phyloP scores from a whole-genome alignment of 2,888 invertebrate genomes.

The Pyrocoelia pectoralis region DNA sequence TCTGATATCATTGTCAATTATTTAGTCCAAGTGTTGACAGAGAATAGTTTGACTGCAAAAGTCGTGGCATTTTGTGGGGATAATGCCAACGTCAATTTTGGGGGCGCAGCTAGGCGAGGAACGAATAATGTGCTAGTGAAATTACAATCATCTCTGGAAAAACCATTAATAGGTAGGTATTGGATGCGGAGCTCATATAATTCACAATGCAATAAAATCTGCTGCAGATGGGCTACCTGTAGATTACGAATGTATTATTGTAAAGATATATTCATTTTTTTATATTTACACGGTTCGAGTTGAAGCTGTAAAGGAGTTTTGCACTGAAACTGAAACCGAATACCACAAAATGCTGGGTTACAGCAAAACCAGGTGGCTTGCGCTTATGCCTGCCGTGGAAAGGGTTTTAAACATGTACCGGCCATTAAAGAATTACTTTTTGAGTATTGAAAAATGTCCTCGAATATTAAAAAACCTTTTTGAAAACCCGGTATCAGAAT shows the following conservation, averaged over 20 bases:
- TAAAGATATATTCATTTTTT: constrained; percentile 45
- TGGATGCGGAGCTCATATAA: constrained; percentile 38
- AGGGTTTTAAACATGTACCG: constrained; percentile 49
- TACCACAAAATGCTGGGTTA: constrained; percentile 38
- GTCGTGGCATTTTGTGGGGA: constrained; percentile 38
- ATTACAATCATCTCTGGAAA: constrained; percentile 40
- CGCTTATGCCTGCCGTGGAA: constrained; percentile 42
- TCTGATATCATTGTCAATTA: constrained; percentile 42
- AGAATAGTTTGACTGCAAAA: constrained; percentile 46
- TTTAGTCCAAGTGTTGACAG: constrained; percentile 45
- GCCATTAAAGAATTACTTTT: constrained; percentile 46
- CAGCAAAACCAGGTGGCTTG: constrained; percentile 44
- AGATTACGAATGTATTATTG: constrained; percentile 43
- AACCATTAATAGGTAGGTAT: constrained; percentile 41
- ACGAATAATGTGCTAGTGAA: constrained; percentile 45
- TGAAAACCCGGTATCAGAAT: constrained; percentile 46
- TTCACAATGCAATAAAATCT: constrained; percentile 46
- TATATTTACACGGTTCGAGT: constrained; percentile 46
- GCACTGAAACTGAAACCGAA: constrained; percentile 41
- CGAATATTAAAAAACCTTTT: constrained; percentile 45
- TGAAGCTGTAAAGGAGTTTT: constrained; percentile 41
- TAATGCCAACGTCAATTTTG: constrained; percentile 45
- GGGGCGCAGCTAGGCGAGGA: constrained; percentile 41
- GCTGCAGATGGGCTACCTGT: constrained; percentile 44
- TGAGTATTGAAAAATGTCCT: constrained; percentile 48